Base-by-base conservation (phyloP, 2,888 invertebrate species). In the Cephalotes varians region DNA sequence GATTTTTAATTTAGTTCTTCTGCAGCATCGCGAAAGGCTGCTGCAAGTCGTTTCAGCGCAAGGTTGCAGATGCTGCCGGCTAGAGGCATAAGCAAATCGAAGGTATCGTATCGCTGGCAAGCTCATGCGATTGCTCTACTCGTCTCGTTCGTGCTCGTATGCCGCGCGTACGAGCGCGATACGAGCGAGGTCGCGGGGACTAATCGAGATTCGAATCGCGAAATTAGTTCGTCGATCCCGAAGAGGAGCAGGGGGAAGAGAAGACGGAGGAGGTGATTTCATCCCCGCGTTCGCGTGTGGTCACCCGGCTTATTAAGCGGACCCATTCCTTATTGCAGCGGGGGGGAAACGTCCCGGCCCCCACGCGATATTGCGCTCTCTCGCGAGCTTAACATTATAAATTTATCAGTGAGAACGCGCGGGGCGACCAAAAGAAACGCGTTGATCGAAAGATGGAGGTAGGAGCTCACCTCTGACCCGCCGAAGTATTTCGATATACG, bases 381-480 rank as follows among this genome's bases (percentile, higher is more conserved):
- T 62, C 56, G 72, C 74, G 85, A 82, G 86, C 83, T 88, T 87
- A 91, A 91, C 91, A 91, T 93, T 92, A 93, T 93, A 93, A 93
- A 94, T 94, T 94, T 94, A 92, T 92, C 92, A 93, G 92, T 83
- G 90, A 88, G 91, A 91, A 91, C 89, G 71, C 89, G 71, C 71
- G 83, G 86, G 89, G 88, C 91, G 92, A 92, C 92, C 91, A 91
- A 92, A 93, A 92, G 92, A 92, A 92, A 92, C 90, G 91, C 92
- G 92, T 92, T 93, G 94, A 93, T 94, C 93, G 93, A 93, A 93
- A 93, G 93, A 93, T 92, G 92, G 92, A 92, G 93, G 91, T 91
- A 91, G 90, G 88, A 91, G 90, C 86, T 91, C 91, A 92, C 93
- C 93, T 92, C 87, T 92, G 93, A 94, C 93, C 94, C 89, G 76